phyloP scores from a whole-genome alignment of 2,888 invertebrate genomes.

The Andricus quercusramuli region DNA sequence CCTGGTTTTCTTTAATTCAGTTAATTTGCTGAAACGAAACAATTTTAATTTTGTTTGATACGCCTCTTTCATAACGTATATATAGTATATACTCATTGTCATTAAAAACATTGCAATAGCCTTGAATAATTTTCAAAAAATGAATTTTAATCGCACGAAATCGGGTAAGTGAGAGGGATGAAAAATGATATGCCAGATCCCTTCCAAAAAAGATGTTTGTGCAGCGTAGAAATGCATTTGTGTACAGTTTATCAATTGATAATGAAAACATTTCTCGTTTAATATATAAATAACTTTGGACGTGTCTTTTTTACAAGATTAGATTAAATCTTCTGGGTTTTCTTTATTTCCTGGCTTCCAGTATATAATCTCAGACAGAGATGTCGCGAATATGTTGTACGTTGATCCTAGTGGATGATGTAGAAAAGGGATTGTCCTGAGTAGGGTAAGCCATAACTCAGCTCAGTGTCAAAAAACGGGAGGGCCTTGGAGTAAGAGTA shows the following conservation, averaged over 20 bases:
- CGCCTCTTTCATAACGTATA: no score
- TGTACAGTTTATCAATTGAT: not conserved
- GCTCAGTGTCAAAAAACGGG: conserved; percentile 61
- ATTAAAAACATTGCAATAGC: no score
- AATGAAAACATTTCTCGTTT: not conserved
- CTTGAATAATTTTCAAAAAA: no score
- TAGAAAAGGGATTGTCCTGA: conserved; percentile 50
- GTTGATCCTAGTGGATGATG: conserved; percentile 41
- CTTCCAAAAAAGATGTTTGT: not conserved
- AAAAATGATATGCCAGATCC: not conserved
- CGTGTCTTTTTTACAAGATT: conserved; percentile 15
- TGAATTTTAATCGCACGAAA: not conserved
- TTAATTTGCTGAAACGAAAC: no score
- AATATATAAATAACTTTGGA: not conserved
- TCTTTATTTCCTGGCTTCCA: conserved; percentile 3
- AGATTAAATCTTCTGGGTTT: conserved; percentile 18
- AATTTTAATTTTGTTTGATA: no score
- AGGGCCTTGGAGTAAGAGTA: conserved; percentile 40
- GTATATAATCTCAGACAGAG: conserved; percentile 28
- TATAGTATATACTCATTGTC: no score
- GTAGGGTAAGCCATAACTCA: conserved; percentile 62
- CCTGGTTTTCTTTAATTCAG: no score
- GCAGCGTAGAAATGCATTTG: not conserved
- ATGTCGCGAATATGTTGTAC: conserved; percentile 41
- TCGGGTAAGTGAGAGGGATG: not conserved